Evolutionary conservation across 2,113 vertebrate species (phyloP), one percentile per base, ranked within the genome.

Genomic region (Campylorhamphus procurvoides): DNA sequence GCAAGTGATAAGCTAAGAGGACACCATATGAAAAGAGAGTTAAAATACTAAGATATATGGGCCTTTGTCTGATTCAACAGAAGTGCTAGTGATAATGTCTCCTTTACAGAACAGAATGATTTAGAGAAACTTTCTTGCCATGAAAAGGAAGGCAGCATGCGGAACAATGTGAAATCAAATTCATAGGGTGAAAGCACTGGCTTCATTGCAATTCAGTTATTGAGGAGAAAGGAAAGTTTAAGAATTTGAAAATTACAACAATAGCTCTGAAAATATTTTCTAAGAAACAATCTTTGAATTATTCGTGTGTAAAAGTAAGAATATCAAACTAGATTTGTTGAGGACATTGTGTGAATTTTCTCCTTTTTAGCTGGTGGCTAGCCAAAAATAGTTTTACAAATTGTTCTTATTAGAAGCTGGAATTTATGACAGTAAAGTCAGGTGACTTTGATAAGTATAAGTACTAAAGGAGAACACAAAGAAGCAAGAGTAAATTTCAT

Each of bases 261-360:
- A 76, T 5, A 88, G 64, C 8, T 56, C 25, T 53, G 22, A 9
- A 86, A 53, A 76, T 67, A 63, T 20, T 71, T 68, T 82, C 28
- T 37, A 71, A 63, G 27, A 71, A 74, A 42, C 11, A 31, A 7
- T 27, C 24, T 66, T 69, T 64, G 29, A 1, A 3, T 17, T 83
- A 28, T 24, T 22, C 17, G 3, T 24, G 9, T 35, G 8, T 39
- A 31, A 91, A 75, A 62, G 8, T 23, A 82, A 75, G 56, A 91
- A 35, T 55, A 46, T 58, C 20, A 75, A 74, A 33, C 9, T 39
- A 60, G 33, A 33, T n/a, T 33, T 84, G 12, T 4, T 86, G 29
- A 52, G 1, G 1, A 37, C 0, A 1, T 12, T 35, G 6, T 60
- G 12, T 1, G 1, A 73, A 27, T 89, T 81, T 76, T 67, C 28